Evolutionary conservation across 2,888 invertebrate genomes (phyloP).

Genomic region (Microctonus aethiopoides): DNA sequence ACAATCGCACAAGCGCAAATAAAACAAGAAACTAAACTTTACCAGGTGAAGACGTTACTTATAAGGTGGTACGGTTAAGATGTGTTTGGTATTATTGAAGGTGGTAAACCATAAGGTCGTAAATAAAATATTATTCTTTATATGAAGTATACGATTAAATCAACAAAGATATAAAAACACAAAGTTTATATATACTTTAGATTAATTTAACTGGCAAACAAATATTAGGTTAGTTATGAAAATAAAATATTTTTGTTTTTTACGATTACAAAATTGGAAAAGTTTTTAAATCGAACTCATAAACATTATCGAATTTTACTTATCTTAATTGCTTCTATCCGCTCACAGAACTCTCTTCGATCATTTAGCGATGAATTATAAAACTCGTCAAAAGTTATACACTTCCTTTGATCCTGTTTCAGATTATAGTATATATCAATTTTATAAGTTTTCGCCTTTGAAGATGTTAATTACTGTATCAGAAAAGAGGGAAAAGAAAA

Average conservation of each 20-base stretch:
- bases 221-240: conserved; percentile 15
- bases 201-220: conserved; percentile 25
- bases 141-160: neutral
- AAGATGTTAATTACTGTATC: neutral
- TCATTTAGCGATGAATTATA: neutral
- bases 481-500: too few species aligned
- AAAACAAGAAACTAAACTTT: neutral
- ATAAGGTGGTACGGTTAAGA: neutral
- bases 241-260: conserved; percentile 23
- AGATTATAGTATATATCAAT: neutral
- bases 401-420: neutral
- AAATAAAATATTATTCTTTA: conserved; percentile 18
- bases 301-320: conserved; percentile 2
- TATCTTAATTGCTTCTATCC: conserved; percentile 21
- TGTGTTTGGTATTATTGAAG: neutral
- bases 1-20: neutral
- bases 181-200: neutral
- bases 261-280: conserved; percentile 1
- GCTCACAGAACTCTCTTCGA: neutral
- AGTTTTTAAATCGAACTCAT: conserved; percentile 20
- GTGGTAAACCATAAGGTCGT: neutral
- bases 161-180: conserved; percentile 3
- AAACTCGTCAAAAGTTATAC: neutral
- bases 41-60: neutral
- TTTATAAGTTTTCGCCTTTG: neutral